phyloP scores from a whole-genome alignment of 2,888 invertebrate species.

The Sesia apiformis region DNA sequence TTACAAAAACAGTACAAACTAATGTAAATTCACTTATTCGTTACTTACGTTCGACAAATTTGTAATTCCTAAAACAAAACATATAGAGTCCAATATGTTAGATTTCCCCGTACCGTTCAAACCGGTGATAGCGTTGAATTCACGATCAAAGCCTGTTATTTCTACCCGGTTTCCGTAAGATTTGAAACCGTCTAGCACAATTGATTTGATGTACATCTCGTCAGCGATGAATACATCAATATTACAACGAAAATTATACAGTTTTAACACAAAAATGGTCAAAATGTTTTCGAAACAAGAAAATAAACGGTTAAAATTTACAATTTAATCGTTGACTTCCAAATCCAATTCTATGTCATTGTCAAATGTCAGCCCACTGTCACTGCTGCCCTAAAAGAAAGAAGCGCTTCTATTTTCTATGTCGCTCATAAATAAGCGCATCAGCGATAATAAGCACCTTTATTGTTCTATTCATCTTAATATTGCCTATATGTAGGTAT shows the following conservation, averaged over 20 bases:
- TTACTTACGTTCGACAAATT: constrained; percentile 90
- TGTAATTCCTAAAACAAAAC: constrained; percentile 96
- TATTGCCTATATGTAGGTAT: too few relatives aligned
- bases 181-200: constrained; percentile 97
- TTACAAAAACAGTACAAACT: neutral
- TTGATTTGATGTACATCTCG: constrained; percentile 92
- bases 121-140: constrained; percentile 99
- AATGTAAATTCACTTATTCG: constrained; percentile 3
- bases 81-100: constrained; percentile 97
- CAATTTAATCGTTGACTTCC: too few relatives aligned
- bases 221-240: constrained; percentile 6
- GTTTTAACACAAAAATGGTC: constrained; percentile 2
- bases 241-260: neutral
- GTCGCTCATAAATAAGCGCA: too few relatives aligned
- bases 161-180: constrained; percentile 96
- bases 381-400: too few relatives aligned
- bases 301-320: neutral
- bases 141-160: constrained; percentile 92
- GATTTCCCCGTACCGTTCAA: constrained; percentile 98
- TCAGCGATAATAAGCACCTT: too few relatives aligned
- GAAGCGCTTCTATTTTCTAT: too few relatives aligned
- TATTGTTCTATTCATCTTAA: too few relatives aligned
- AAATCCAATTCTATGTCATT: too few relatives aligned
- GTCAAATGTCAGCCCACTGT: too few relatives aligned
- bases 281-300: constrained; percentile 2